Percentiles rank a stretch among this genome's conserved stretches.
These are phyloP conservation scores for Rhizomys pruinosus DNA, from an alignment of 2,113 vertebrate genomes.

Conservation along the genomic window DNA sequence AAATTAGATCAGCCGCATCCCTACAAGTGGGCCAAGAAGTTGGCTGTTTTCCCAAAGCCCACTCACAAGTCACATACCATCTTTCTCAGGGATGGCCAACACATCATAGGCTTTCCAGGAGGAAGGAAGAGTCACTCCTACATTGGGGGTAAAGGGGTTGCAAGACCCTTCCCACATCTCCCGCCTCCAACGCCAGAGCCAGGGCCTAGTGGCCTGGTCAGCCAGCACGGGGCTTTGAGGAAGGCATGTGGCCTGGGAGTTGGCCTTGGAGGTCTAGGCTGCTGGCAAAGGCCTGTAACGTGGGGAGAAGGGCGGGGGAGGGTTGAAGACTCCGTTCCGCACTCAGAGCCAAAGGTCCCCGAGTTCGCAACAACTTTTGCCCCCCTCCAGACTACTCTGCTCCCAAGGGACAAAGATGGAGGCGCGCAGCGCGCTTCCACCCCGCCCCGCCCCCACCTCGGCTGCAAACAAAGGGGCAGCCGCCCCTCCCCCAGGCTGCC, in stretches of 20 bases:
- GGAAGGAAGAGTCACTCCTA: not conserved
- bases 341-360: not conserved
- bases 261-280: not conserved
- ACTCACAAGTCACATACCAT: too few relatives aligned
- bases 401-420: conserved; percentile 64
- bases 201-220: not conserved
- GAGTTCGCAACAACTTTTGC: not conserved
- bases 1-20: conserved; percentile 16
- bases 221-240: too few relatives aligned
- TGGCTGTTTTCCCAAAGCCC: conserved; percentile 45
- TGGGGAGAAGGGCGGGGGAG: not conserved
- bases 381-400: not conserved
- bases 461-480: conserved; percentile 74
- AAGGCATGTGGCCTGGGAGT: not conserved
- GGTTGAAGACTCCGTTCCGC: not conserved
- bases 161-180: not conserved
- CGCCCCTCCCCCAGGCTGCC: conserved; percentile 67
- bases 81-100: not conserved
- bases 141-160: rapidly evolving
- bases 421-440: conserved; percentile 51
- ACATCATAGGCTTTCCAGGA: rapidly evolving
- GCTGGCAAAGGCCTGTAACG: not conserved
- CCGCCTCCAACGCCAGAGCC: not conserved
- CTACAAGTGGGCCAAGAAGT: conserved; percentile 59
- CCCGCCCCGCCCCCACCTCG: conserved; percentile 61